Evolutionary conservation across 2,113 vertebrate species (phyloP).

Genomic region (Rhinolophus ferrumequinum): DNA sequence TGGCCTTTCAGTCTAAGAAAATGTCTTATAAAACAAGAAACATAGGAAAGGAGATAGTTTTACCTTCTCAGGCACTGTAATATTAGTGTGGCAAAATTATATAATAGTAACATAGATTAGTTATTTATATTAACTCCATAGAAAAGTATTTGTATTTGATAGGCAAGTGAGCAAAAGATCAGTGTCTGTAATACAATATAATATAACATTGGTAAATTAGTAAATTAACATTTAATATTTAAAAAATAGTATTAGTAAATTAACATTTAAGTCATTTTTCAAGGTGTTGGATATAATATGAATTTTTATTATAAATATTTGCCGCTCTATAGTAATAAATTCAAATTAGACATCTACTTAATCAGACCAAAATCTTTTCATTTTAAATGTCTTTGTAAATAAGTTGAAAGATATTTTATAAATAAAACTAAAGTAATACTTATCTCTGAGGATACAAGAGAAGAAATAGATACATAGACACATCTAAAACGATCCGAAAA

Average conservation of each 20-base stretch:
- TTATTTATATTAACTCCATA: not conserved
- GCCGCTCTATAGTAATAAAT: conserved; percentile 24
- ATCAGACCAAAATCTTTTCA: not conserved
- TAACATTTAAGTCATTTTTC: not conserved
- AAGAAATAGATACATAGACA: not conserved
- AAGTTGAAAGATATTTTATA: conserved; percentile 15
- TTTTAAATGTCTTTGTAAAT: conserved; percentile 31
- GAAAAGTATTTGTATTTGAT: not conserved
- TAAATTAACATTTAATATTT: too few species aligned
- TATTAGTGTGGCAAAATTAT: conserved; percentile 4
- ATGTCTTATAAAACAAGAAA: not conserved
- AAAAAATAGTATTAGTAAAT: too few species aligned
- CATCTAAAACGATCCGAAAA: not conserved
- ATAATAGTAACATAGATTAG: not conserved
- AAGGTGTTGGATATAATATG: not conserved
- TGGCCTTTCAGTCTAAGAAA: not conserved
- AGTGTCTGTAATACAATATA: not conserved
- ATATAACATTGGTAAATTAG: not conserved
- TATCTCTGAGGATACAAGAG: not conserved
- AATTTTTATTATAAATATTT: conserved; percentile 32
- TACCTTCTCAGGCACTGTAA: not conserved
- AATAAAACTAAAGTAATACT: not conserved
- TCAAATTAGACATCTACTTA: conserved; percentile 6
- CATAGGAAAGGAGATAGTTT: not conserved
- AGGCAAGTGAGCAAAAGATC: not conserved